Evolutionary conservation across 2,888 invertebrate genomes (phyloP), one percentile per base, ranked within the genome.

Genomic region (Melolontha melolontha): DNA sequence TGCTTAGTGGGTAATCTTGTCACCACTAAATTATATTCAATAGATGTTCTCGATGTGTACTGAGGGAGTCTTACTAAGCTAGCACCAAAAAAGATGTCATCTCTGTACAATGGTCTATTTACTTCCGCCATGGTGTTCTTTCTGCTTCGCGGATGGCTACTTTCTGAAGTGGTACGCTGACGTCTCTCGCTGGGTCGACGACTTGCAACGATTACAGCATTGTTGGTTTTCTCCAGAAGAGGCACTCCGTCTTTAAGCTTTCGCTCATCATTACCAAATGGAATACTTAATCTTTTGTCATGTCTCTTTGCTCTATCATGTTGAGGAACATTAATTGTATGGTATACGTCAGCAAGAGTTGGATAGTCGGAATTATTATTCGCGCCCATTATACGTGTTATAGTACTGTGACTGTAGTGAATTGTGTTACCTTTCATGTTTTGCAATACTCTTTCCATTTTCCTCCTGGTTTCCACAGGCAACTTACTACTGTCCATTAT

Each of bases 1-100:
- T 88, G 88, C 65, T 90, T 88, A 2, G 93, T 91, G 5, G 92
- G 91, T 22, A 92, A 84, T 57, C 91, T 88, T 0, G 93, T 92
- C 0, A 93, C 93, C 1, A 92, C 91, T 86, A 92, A 88, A 78
- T 91, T 92, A 80, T 93, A 93, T 10, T 90, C 92, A 34, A 67
- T 54, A 12, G 65, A 67, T 11, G 64, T 66, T 12, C 39, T 65
- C 1, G 66, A 66, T 7, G 62, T 63, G 39, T 63, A 69, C n/a
- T 66, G 66, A 6, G 85, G 66, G 2, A 66, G 41, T 16, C 66
- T 47, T 10, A 49, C 59, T 55, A 95, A 95, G 70, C 95, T 96
- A 10, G 93, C 95, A 4, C 91, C 91, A 80, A 95, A 97, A 87
- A 97, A 96, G 70, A 95, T 94, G 79, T 96, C 96, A 76, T 93